Base-by-base conservation (phyloP, 2,797 vertebrate genomes). In the Crypturellus tataupa region DNA sequence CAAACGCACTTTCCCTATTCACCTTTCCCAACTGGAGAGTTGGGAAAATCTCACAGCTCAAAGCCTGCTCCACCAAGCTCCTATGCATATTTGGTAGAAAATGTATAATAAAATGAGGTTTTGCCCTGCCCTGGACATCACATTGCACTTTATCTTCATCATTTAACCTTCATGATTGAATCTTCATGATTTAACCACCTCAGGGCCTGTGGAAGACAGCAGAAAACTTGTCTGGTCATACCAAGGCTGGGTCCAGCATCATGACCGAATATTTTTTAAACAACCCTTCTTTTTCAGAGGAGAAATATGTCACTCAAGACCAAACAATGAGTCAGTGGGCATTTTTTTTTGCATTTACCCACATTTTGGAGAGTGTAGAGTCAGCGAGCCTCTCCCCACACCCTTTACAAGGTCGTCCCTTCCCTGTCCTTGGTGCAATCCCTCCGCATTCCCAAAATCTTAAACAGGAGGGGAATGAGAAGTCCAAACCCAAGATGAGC, bases 361-460 rank as follows among this genome's bases (percentile, higher is more conserved):
- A 55, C 46, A 47, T 47, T 47, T 47, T 47, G 46, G 46, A 47
- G 46, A 23, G 21, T 47, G 0, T 27, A 14, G 0, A 29, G 6
- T 14, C 47, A 53, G 1, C 0, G 6, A 31, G 27, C n/a, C 35
- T 87, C 18, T 79, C 33, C 44, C 49, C 39, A 15, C 44, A 33
- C 15, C 27, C 10, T 75, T 17, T 23, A n/a, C 49, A 58, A 35
- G 35, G 37, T 64, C 21, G 55, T 12, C 18, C 42, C 46, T 47
- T 37, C 0, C 0, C 21, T 17, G 3, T 12, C 19, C 63, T 80
- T 33, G 12, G 25, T 2, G 3, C 70, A 77, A 37, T n/a, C 24
- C 0, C 18, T 69, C 51, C 63, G n/a, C 29, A 18, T 7, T 12
- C 55, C 62, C 58, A 55, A 2, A 4, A 6, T n/a, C 24, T 69